Conservation (phyloP, 2,113 vertebrate genomes). For the Coptodon rendalli region DNA sequence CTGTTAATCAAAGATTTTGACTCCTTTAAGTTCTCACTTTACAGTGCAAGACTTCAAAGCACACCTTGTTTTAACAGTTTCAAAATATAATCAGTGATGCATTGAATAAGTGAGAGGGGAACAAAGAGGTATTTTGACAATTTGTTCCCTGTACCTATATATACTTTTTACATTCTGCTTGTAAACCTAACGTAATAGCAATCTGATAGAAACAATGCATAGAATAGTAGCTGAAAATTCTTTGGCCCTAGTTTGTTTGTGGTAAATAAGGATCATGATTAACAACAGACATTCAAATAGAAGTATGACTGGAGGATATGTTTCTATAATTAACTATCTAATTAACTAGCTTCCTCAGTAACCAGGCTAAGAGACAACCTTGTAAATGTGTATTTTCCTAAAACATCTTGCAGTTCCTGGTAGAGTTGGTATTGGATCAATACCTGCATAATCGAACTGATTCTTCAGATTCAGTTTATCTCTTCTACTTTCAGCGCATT, state of each 20-base stretch:
- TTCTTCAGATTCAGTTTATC: not conserved
- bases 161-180: not conserved
- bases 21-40: slow-evolving; percentile 2
- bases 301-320: not conserved
- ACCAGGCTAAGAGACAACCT: not conserved
- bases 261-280: not conserved
- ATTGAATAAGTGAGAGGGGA: not conserved
- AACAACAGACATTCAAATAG: not conserved
- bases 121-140: not conserved
- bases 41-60: not conserved
- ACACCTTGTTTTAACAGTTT: slow-evolving; percentile 3
- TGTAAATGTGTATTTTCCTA: not conserved
- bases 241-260: not conserved
- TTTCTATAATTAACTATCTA: not conserved
- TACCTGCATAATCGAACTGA: not conserved
- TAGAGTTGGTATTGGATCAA: not conserved
- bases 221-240: not conserved
- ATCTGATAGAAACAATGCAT: not conserved
- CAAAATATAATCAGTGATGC: not conserved
- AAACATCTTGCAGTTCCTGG: not conserved
- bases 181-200: not conserved
- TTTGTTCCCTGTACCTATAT: not conserved
- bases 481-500: not conserved
- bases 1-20: slow-evolving; percentile 40
- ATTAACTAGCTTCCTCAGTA: not conserved